A percentile compares a stretch with the other conserved stretches of the same genome.
Evolutionary conservation across 2,888 invertebrate genomes (phyloP).

Genomic region (Dasypolia templi): DNA sequence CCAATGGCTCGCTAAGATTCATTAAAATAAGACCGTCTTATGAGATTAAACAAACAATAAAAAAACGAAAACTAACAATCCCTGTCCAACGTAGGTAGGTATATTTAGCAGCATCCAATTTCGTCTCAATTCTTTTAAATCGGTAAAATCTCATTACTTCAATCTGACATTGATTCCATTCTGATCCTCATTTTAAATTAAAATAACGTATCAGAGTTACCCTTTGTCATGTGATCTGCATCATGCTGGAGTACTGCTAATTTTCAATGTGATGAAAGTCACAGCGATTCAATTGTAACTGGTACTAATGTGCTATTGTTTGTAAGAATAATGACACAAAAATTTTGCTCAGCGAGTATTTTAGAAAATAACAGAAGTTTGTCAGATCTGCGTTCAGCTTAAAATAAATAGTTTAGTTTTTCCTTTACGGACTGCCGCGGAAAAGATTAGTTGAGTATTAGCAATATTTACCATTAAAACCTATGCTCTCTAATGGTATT

Average conservation of each 20-base stretch:
- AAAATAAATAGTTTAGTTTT: no score
- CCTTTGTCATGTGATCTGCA: slow-evolving; percentile 47
- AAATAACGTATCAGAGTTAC: slow-evolving; percentile 39
- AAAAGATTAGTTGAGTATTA: background rate
- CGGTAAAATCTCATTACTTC: slow-evolving; percentile 60
- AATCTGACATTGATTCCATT: slow-evolving; percentile 49
- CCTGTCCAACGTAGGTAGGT: slow-evolving; percentile 7
- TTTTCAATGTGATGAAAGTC: slow-evolving; percentile 8
- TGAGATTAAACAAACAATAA: background rate
- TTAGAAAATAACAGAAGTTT: background rate
- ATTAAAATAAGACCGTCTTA: slow-evolving; percentile 18
- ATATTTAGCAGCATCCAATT: slow-evolving; percentile 38
- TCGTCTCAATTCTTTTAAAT: slow-evolving; percentile 43
- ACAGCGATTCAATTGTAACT: slow-evolving; percentile 8
- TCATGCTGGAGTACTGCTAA: slow-evolving; percentile 20
- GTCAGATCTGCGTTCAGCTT: background rate
- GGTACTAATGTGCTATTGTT: background rate
- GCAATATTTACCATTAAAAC: background rate
- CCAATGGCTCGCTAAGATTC: background rate
- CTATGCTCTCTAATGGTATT: background rate
- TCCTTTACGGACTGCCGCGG: background rate
- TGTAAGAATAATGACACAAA: background rate
- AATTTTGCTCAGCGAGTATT: background rate
- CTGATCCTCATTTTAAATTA: slow-evolving; percentile 60
- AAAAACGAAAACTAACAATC: slow-evolving; percentile 18